Percentiles rank a stretch among this genome's conserved stretches.
phyloP scores from a whole-genome alignment of 1,140 invertebrate genomes.

The Drosophila kohkoa region DNA sequence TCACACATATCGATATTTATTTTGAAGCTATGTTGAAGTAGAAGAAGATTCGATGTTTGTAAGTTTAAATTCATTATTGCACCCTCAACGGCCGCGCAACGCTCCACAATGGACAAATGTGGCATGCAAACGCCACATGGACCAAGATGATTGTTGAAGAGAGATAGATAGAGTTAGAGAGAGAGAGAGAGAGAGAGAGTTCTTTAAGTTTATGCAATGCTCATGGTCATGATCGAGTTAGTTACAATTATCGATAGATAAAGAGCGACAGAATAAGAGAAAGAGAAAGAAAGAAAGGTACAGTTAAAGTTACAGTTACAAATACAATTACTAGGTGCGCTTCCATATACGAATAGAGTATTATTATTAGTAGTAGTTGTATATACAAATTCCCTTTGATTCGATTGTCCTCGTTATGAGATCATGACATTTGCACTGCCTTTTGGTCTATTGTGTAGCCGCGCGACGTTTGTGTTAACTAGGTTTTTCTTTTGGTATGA shows the following conservation, averaged over 20 bases:
- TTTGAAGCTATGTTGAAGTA: background rate
- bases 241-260: slow-evolving; percentile 45
- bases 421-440: slow-evolving; percentile 61
- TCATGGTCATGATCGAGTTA: slow-evolving; percentile 20
- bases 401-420: background rate
- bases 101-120: slow-evolving; percentile 72
- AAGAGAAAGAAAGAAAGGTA: slow-evolving; percentile 3
- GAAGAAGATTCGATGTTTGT: background rate
- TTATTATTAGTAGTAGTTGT: background rate
- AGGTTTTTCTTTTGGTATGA: slow-evolving; percentile 64
- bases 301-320: slow-evolving; percentile 36
- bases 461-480: slow-evolving; percentile 67
- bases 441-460: slow-evolving; percentile 77
- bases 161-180: no score
- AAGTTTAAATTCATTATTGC: slow-evolving; percentile 23
- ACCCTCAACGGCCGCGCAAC: slow-evolving; percentile 62
- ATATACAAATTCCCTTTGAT: slow-evolving; percentile 25
- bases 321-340: slow-evolving; percentile 47
- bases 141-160: slow-evolving; percentile 27
- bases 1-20: slow-evolving; percentile 14
- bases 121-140: slow-evolving; percentile 61
- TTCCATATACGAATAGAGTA: slow-evolving; percentile 17
- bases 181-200: background rate
- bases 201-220: slow-evolving; percentile 10
- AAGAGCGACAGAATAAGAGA: background rate